Evolutionary conservation across 2,113 vertebrate species (phyloP), one percentile per base, ranked within the genome.

Genomic region (Phylloscopus whistleri): DNA sequence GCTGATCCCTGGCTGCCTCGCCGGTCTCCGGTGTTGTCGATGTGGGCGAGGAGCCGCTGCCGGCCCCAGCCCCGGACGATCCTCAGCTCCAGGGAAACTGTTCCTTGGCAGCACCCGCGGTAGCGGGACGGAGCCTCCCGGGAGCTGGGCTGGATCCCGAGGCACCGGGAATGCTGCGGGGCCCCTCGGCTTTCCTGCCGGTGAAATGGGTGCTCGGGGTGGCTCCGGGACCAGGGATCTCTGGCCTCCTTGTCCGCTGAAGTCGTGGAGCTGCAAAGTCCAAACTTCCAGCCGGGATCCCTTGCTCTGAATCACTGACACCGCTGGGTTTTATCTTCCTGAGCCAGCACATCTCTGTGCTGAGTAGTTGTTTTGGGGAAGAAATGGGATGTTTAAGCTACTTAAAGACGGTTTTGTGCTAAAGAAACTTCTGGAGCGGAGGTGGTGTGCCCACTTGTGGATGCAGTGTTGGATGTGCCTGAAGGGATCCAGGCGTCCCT

Each of bases 261-360:
- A 43, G 24, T 51, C 46, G 0, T 1, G 31, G 37, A 22, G 44
- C 35, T 59, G 44, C 2, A 37, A 44, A 52, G 9, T 35, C 14
- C 37, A 12, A 33, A 52, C 53, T 77, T 68, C 37, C 72, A 51
- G 31, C 21, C 3, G 5, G 44, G 62, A 31, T 37, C 44, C 37
- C 33, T 26, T 0, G 0, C 37, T 15, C 53, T 21, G 7, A 51
- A 10, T 77, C 27, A 7, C 20, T 49, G 60, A 8, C 13, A n/a
- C 15, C 1, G 1, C 20, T 23, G 59, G 39, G 9, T 10, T 86
- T 59, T 59, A 23, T 77, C 27, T 18, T 60, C 73, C 37, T 52
- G 37, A 31, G 7, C 26, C 4, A 1, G 43, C 30, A 5, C 16
- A 4, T 7, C 4, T 35, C 20, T 7, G 0, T 30, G 35, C 43